Evolutionary conservation across 2,113 vertebrate genomes (phyloP).

Genomic region (Halichoeres trimaculatus): DNA sequence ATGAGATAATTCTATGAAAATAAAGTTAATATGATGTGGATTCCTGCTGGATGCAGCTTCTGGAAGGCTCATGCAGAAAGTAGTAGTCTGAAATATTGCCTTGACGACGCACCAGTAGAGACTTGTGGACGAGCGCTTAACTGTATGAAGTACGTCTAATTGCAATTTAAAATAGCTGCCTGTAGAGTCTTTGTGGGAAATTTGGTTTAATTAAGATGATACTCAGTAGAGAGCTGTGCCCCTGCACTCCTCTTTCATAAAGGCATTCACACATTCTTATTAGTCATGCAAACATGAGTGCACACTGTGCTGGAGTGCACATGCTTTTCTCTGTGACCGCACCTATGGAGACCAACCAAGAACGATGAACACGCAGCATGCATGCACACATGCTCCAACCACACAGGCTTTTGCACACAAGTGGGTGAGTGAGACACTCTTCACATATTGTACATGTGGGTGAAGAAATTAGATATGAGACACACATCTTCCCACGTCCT

Average conservation of each 20-base stretch:
- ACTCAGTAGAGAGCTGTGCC: conserved; percentile 32
- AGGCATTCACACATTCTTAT: conserved; percentile 34
- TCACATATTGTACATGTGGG: conserved; percentile 27
- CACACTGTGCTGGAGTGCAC: conserved; percentile 3
- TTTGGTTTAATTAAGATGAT: conserved; percentile 75
- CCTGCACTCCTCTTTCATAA: conserved; percentile 43
- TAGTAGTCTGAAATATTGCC: conserved; percentile 16
- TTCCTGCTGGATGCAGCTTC: conserved; percentile 29
- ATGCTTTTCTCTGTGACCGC: conserved; percentile 21
- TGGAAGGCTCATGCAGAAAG: conserved; percentile 14
- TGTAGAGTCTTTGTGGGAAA: conserved; percentile 66
- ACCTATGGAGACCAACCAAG: conserved; percentile 27
- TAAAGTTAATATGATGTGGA: conserved; percentile 34
- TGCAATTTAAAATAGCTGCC: conserved; percentile 65
- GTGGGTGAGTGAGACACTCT: conserved; percentile 52
- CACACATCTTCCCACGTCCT: conserved; percentile 35
- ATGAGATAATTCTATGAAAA: conserved; percentile 53
- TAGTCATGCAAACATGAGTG: conserved; percentile 56
- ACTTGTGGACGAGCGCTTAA: conserved; percentile 35
- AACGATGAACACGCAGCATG: conserved; percentile 10
- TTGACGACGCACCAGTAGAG: conserved; percentile 30
- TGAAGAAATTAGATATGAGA: conserved; percentile 44
- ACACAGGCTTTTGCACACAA: conserved; percentile 27
- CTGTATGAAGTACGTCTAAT: conserved; percentile 67
- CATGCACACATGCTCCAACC: conserved; percentile 4